Evolutionary conservation across 1,140 invertebrate genomes (phyloP).

Genomic region (Platorchestia sp.): DNA sequence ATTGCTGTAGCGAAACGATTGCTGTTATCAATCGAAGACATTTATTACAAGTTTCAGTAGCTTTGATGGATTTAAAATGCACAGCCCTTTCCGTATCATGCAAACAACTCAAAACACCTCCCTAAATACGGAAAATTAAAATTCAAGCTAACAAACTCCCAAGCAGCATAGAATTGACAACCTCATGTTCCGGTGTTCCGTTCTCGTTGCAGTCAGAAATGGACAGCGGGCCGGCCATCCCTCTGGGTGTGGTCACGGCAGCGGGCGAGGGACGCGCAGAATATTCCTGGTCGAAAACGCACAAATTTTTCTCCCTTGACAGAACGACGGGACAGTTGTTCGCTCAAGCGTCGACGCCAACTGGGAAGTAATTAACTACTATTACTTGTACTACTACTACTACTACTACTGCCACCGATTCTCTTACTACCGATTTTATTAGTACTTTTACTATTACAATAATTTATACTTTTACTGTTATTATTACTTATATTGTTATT

Average conservation of each 20-base stretch:
- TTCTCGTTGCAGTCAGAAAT: not conserved
- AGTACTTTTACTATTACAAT: too few relatives aligned
- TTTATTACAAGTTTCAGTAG: too few relatives aligned
- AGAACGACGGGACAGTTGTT: not conserved
- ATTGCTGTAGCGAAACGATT: too few relatives aligned
- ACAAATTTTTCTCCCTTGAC: slow-evolving; percentile 22
- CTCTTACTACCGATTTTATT: not conserved
- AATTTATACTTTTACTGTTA: too few relatives aligned
- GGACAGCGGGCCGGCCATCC: not conserved
- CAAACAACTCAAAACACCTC: too few relatives aligned
- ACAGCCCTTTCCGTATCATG: too few relatives aligned
- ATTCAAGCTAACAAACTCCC: not conserved
- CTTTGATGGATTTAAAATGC: too few relatives aligned
- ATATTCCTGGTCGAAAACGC: not conserved
- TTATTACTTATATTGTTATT: too few relatives aligned
- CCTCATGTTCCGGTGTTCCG: not conserved
- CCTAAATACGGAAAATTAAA: not conserved
- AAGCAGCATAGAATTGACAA: not conserved
- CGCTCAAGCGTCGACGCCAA: not conserved
- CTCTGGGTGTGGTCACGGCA: not conserved
- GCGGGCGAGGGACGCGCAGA: not conserved
- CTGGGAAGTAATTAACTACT: not conserved
- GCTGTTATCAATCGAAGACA: too few relatives aligned
- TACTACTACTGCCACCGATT: not conserved
- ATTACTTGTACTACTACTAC: not conserved